Base-by-base conservation (phyloP, 2,797 vertebrate genomes). In the Enteromius paludinosus region DNA sequence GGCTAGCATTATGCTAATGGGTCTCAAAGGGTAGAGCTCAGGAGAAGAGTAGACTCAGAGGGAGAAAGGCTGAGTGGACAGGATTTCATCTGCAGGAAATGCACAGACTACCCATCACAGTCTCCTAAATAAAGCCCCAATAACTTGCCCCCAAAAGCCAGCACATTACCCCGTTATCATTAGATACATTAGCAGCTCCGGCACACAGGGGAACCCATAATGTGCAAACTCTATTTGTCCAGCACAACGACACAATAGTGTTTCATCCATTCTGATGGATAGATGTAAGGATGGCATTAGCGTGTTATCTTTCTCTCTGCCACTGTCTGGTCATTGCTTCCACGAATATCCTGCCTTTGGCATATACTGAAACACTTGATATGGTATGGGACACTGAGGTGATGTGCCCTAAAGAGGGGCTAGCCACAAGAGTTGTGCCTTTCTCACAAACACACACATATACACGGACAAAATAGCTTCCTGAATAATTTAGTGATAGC, bases 1-100 rank as follows among this genome's bases (percentile, higher is more conserved):
- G 92, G 86, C 70, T 88, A 90, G 89, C 92, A 94, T 95, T 94
- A 94, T 94, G 92, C 92, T 95, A 95, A 95, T 95, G 93, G 92
- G n/a, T 89, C 87, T 91, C 86, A 93, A 91, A 94, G 92, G 86
- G 88, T 41, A 72, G 84, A 45, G 28, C 68, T 68, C 87, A 80
- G 88, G 84, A 83, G 87, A 82, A 72, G 59, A 78, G 45, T 38
- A 52, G 20, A 86, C 38, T 78, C 38, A 62, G 62, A 41, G 38
- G 56, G n/a, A 25, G 43, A 80, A 81, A 35, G 59, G 65, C 59
- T 73, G 84, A 86, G 72, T 64, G 43, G 78, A 82, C 81, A 38
- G 69, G 49, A 73, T 80, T 82, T 59, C 59, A 81, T 80, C 64
- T 72, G 52, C 78, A 83, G 74, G 59, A 84, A 87, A 87, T 76